Evolutionary conservation across 2,113 vertebrate species (phyloP).

Genomic region (Serinus canaria): DNA sequence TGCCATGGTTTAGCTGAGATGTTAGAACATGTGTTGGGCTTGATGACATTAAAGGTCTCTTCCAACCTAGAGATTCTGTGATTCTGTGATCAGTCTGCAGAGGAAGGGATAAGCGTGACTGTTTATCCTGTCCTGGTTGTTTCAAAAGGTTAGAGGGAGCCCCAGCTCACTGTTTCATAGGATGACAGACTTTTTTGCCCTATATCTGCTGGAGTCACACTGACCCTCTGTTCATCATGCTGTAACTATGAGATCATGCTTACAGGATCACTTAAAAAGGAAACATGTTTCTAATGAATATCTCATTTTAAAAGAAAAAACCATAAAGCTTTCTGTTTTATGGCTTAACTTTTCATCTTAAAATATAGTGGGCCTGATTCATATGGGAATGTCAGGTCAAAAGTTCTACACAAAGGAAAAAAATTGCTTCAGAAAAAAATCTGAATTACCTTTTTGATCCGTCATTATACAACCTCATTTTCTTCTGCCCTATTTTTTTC

Average conservation of each 20-base stretch:
- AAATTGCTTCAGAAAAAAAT: background rate
- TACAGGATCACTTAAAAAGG: background rate
- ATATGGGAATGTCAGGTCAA: background rate
- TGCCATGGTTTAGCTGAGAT: background rate
- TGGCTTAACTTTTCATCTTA: background rate
- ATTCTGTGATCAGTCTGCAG: background rate
- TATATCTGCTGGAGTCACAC: background rate
- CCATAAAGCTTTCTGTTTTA: background rate
- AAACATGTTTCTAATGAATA: background rate
- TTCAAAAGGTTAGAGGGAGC: background rate
- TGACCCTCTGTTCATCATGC: background rate
- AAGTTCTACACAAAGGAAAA: background rate
- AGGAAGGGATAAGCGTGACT: background rate
- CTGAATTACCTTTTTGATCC: conserved; percentile 29
- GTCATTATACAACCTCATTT: conserved; percentile 18
- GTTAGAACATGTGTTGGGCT: background rate
- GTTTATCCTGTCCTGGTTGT: background rate
- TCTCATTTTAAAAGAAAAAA: background rate
- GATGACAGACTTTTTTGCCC: background rate
- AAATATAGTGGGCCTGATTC: background rate
- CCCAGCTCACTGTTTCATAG: background rate
- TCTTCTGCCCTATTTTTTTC: background rate
- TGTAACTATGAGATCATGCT: background rate
- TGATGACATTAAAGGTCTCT: background rate
- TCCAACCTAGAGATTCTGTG: background rate